Percentiles rank a stretch among this genome's conserved stretches.
Evolutionary conservation across 1,140 invertebrate species (phyloP).

Genomic region (Pseudomyrmex gracilis): DNA sequence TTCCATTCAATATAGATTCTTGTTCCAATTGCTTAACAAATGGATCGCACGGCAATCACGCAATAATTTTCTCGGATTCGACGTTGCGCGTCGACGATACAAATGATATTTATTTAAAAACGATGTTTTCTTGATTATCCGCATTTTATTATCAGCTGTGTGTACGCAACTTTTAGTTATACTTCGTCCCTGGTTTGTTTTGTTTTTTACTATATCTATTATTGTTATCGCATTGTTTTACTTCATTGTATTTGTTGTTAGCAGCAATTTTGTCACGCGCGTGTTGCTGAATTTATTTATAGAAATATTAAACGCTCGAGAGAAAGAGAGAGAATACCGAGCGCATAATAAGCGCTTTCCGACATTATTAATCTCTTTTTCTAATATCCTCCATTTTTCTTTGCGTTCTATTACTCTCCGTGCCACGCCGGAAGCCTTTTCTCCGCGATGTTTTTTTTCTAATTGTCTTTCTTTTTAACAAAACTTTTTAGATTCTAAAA

Average conservation of each 20-base stretch:
- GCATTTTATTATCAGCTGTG: background rate
- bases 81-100: background rate
- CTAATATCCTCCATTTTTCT: conserved; percentile 49
- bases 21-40: conserved; percentile 51
- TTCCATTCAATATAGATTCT: background rate
- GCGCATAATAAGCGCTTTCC: conserved; percentile 47
- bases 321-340: conserved; percentile 28
- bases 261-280: conserved; percentile 33
- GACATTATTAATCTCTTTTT: conserved; percentile 40
- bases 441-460: conserved; percentile 6
- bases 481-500: conserved; percentile 33
- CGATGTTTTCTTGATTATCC: conserved; percentile 17
- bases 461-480: background rate
- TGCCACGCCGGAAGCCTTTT: background rate
- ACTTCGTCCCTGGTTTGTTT: background rate
- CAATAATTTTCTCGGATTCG: conserved; percentile 25
- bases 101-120: conserved; percentile 9
- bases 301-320: conserved; percentile 31
- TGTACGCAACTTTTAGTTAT: conserved; percentile 11
- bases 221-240: background rate
- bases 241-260: conserved; percentile 5
- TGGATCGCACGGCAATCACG: conserved; percentile 28
- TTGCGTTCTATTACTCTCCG: conserved; percentile 1
- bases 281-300: conserved; percentile 42
- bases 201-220: background rate